Evolutionary conservation across 1,140 invertebrate species (phyloP).

Genomic region (Rhagoletis pomonella): DNA sequence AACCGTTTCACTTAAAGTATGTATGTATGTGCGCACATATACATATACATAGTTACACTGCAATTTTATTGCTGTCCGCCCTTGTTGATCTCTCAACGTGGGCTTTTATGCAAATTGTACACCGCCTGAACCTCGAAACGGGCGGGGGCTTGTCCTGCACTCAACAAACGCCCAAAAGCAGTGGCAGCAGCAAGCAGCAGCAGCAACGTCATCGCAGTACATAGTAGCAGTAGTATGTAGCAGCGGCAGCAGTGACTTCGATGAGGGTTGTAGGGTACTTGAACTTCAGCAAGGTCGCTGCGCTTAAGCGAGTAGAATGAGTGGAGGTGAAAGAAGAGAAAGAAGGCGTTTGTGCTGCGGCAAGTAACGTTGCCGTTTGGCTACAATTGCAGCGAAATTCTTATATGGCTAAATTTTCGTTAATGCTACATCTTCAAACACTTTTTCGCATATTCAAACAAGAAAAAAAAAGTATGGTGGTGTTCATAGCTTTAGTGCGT

Average conservation of each 20-base stretch:
- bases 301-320: slow-evolving; percentile 24
- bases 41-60: no score
- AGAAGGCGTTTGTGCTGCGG: no score
- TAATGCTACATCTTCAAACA: no score
- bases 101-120: slow-evolving; percentile 20
- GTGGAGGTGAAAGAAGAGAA: background rate
- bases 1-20: background rate
- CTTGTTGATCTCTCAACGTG: slow-evolving; percentile 8
- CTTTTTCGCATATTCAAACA: no score
- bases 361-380: no score
- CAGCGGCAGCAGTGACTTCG: slow-evolving; percentile 24
- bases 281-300: slow-evolving; percentile 49
- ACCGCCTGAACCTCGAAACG: background rate
- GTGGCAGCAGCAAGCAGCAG: background rate
- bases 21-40: background rate
- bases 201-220: no score
- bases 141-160: slow-evolving; percentile 19
- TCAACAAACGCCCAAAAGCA: background rate
- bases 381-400: no score
- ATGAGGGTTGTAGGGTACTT: slow-evolving; percentile 46
- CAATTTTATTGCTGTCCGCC: background rate
- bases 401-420: no score
- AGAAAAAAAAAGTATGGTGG: no score
- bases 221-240: no score
- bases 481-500: no score